Evolutionary conservation across 2,888 invertebrate genomes (phyloP), one percentile per base, ranked within the genome.

Genomic region (Drosophila testacea): DNA sequence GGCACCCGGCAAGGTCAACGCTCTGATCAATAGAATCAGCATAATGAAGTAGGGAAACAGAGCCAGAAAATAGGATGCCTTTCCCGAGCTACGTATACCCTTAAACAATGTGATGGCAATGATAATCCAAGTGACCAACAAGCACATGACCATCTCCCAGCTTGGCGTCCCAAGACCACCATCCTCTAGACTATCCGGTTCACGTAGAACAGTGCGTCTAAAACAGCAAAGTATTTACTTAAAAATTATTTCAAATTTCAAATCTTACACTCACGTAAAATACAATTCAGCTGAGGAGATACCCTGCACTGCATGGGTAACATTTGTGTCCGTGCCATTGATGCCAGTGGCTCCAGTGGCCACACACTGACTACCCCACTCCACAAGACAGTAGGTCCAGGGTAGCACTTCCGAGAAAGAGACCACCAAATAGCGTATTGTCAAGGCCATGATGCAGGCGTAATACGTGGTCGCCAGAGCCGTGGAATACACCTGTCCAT

Each of bases 41-140:
- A 95, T 93, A 38, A 95, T 93, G 42, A 94, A 89, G 84, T 95
- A 95, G 0, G 95, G 95, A 82, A 95, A 95, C 7, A 95, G 91
- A 0, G 96, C 96, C 11, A 96, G 94, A 81, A 96, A 95, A 84
- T 96, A 96, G 1, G 96, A 94, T 0, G 94, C 94, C 85, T 95
- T 95, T 55, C 95, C 95, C 1, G 94, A 93, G 73, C 94, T 94
- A 72, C 93, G 93, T 39, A 95, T 94, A 1, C 94, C 95, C 64
- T 93, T 94, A 0, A 93, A 92, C 2, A 95, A 87, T 3, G 94
- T 93, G 0, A 93, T 84, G 51, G 93, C 94, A 22, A 95, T 93
- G 36, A 93, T 90, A 5, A 92, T 68, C 95, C 95, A 95, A 0
- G 94, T 93, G 46, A 91, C 83, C 3, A 94, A 72, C 1, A 95